A percentile compares a stretch with the other conserved stretches of the same genome.
Evolutionary conservation across 92 coral and sea anemone species (phyloP).

Genomic region (Isaurus tuberculatus): DNA sequence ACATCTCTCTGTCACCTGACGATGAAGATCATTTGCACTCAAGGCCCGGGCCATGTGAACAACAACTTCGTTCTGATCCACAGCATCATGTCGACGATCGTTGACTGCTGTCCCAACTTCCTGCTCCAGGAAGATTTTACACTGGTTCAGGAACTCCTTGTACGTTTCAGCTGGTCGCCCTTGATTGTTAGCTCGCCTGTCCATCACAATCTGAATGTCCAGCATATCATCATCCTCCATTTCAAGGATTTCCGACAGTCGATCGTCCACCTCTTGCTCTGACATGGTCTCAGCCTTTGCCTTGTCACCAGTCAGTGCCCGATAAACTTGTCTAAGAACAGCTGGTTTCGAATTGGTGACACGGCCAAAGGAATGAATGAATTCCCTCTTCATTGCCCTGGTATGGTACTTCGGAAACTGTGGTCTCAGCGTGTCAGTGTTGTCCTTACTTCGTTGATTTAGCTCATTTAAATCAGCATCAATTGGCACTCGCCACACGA

Average conservation of each 20-base stretch:
- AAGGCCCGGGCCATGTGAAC: slow-evolving; percentile 64
- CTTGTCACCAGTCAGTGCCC: neutral
- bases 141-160: neutral
- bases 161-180: neutral
- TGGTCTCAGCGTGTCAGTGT: neutral
- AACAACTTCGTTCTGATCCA: slow-evolving; percentile 15
- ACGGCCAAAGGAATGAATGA: neutral
- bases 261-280: neutral
- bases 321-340: neutral
- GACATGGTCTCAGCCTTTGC: neutral
- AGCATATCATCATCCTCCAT: neutral
- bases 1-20: slow-evolving; percentile 41
- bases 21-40: slow-evolving; percentile 58
- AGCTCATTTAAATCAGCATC: neutral
- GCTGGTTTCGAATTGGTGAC: neutral
- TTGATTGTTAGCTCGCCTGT: neutral
- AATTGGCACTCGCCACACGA: neutral
- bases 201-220: neutral
- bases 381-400: neutral
- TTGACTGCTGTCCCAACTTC: neutral
- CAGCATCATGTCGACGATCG: neutral
- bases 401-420: neutral
- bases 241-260: neutral
- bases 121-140: neutral
- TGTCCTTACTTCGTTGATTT: neutral